Conservation (phyloP, 2,113 vertebrate species). For the Anoplopoma fimbria region DNA sequence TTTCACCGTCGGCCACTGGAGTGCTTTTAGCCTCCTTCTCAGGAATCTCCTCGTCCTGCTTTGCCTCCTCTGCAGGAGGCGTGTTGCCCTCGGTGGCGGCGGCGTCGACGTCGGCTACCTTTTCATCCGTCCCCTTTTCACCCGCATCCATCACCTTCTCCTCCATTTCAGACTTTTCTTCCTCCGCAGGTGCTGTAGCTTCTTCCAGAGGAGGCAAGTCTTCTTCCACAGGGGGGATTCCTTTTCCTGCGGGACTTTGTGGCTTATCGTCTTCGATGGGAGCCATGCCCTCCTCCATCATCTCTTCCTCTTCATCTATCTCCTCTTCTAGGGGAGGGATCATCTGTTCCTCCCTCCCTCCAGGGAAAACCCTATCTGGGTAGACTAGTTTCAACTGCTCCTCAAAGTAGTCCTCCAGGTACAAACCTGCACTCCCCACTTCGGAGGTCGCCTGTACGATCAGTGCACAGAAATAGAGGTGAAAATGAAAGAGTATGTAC, state of each 20-base stretch:
- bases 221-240: conserved; percentile 51
- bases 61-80: conserved; percentile 7
- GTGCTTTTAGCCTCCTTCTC: background rate
- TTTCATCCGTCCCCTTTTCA: background rate
- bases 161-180: background rate
- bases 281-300: conserved; percentile 28
- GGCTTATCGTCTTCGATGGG: conserved; percentile 3
- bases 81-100: too few species aligned
- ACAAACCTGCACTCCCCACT: conserved; percentile 92
- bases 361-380: conserved; percentile 87
- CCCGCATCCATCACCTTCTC: background rate
- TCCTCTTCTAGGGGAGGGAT: conserved; percentile 79
- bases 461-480: background rate
- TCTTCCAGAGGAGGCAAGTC: conserved; percentile 46
- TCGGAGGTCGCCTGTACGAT: conserved; percentile 89
- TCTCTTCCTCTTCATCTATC: conserved; percentile 71
- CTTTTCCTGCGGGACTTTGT: conserved; percentile 35
- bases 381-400: conserved; percentile 90
- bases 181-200: background rate
- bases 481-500: background rate
- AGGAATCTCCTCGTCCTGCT: conserved; percentile 20
- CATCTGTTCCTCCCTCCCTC: conserved; percentile 80
- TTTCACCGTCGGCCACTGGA: conserved; percentile 5
- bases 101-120: background rate
- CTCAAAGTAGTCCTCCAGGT: conserved; percentile 93